Conservation (phyloP, 2,888 invertebrate genomes). For the Portevinia maculata region DNA sequence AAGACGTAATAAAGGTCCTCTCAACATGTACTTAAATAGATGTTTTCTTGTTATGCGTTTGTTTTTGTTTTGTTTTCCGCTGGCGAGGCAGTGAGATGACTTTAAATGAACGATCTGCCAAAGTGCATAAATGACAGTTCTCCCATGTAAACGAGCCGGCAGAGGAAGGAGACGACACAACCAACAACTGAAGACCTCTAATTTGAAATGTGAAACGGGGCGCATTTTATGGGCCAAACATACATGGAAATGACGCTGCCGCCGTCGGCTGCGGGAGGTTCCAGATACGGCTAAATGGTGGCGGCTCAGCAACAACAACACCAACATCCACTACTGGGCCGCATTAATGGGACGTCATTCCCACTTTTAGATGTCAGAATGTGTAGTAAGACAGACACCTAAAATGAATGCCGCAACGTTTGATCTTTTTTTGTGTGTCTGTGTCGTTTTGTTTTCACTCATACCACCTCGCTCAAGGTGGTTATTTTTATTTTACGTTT, state of each 20-base stretch:
- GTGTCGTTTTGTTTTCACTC: slow-evolving; percentile 1
- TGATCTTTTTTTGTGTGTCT: slow-evolving; percentile 58
- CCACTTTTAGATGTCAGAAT: slow-evolving; percentile 80
- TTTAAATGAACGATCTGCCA: slow-evolving; percentile 72
- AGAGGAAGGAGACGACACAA: slow-evolving; percentile 15
- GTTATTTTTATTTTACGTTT: slow-evolving; percentile 52
- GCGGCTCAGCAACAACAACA: slow-evolving; percentile 24
- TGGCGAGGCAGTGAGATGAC: slow-evolving; percentile 13
- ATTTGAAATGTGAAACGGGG: slow-evolving; percentile 72
- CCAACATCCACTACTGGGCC: slow-evolving; percentile 27
- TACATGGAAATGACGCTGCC: slow-evolving; percentile 45
- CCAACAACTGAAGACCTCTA: slow-evolving; percentile 58
- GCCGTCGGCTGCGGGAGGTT: slow-evolving; percentile 62
- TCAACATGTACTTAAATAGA: slow-evolving; percentile 61
- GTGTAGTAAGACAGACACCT: slow-evolving; percentile 73
- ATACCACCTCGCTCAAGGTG: neutral
- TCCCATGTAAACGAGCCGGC: slow-evolving; percentile 18
- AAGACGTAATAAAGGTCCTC: slow-evolving; percentile 57
- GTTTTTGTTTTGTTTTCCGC: slow-evolving; percentile 26
- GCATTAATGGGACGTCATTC: slow-evolving; percentile 81
- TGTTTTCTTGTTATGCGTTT: slow-evolving; percentile 48
- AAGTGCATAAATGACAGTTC: slow-evolving; percentile 72
- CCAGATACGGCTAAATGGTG: slow-evolving; percentile 54
- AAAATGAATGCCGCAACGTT: slow-evolving; percentile 71
- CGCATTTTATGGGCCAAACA: slow-evolving; percentile 63